phyloP scores from a whole-genome alignment of 2,113 vertebrate genomes.

The Geococcyx californianus region DNA sequence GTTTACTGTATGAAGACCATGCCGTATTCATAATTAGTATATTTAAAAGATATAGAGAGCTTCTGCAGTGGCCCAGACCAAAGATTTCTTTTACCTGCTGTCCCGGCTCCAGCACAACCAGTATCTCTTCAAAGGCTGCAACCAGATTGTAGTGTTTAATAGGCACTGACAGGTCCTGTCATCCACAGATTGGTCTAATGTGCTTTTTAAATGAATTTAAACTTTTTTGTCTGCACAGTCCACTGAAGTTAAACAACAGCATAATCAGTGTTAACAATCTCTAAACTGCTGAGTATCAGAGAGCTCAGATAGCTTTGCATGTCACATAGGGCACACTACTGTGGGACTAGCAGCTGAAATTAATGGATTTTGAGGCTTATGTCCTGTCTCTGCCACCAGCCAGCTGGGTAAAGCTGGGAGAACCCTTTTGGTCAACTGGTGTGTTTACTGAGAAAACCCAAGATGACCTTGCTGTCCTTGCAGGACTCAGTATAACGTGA shows the following conservation, averaged over 20 bases:
- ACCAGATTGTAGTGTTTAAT: neutral
- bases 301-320: neutral
- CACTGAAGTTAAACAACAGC: neutral
- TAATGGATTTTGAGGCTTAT: neutral
- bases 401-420: neutral
- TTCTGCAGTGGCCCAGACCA: neutral
- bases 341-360: neutral
- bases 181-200: neutral
- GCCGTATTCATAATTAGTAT: neutral
- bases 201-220: neutral
- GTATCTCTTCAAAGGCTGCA: neutral
- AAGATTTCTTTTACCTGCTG: neutral
- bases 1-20: neutral
- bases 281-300: neutral
- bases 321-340: neutral
- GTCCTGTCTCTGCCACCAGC: neutral
- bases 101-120: neutral
- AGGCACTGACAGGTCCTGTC: neutral
- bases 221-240: neutral
- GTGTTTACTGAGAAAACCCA: neutral
- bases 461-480: neutral
- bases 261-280: neutral
- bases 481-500: rapidly evolving
- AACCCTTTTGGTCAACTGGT: neutral
- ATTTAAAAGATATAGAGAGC: neutral